A percentile compares a stretch with the other conserved stretches of the same genome.
Conservation (phyloP, 2,888 invertebrate genomes). For the Caenorhabditis macrosperma region DNA sequence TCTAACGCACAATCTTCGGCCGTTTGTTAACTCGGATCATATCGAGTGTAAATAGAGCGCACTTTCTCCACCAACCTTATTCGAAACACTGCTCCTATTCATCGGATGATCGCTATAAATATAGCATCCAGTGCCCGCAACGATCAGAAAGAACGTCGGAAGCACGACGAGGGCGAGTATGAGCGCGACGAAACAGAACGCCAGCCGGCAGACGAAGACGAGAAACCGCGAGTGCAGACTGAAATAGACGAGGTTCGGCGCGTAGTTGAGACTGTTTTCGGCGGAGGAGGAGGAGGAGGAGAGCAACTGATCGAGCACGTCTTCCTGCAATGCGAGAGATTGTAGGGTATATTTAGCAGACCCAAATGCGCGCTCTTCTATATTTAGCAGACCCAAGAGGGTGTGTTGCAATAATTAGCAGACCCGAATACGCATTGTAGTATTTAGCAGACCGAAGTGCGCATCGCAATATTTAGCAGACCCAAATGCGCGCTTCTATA, state of each 20-base stretch:
- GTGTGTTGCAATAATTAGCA: no score
- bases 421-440: no score
- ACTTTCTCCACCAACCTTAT: no score
- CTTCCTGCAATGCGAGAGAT: not conserved
- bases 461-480: no score
- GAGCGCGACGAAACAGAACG: constrained; percentile 42
- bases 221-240: constrained; percentile 44
- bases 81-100: constrained; percentile 61
- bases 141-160: constrained; percentile 47
- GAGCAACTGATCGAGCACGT: constrained; percentile 38
- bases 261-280: not conserved
- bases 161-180: constrained; percentile 35
- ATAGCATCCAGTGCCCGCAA: constrained; percentile 62
- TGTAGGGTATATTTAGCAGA: no score
- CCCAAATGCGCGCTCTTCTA: no score
- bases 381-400: no score
- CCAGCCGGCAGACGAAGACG: constrained; percentile 37
- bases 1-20: no score
- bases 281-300: not conserved
- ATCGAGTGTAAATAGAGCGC: no score
- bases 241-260: constrained; percentile 18
- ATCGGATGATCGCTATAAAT: constrained; percentile 67
- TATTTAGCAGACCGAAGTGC: no score
- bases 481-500: no score
- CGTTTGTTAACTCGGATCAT: no score